Evolutionary conservation across 2,888 invertebrate species (phyloP), one percentile per base, ranked within the genome.

Genomic region (Latrodectus elegans): DNA sequence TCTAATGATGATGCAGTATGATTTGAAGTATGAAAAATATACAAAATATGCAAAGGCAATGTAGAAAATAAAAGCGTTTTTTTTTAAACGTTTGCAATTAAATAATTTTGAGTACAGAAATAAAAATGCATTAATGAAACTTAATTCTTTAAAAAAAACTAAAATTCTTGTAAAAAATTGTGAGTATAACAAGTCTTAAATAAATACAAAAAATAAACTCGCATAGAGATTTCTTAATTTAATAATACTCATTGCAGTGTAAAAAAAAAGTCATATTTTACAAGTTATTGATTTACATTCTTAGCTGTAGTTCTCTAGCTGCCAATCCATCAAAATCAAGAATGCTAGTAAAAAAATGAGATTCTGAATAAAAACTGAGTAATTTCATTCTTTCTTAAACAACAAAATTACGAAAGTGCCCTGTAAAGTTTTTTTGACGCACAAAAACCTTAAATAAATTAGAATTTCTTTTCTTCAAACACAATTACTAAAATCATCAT

Each of bases 1-100:
- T 53, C 73, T 81, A 81, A 64, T 72, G 72, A 51, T 74, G 52
- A 81, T 81, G 81, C 52, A 80, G n/a, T 80, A 65, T 68, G 80
- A 80, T 81, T 73, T 65, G 72, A 74, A 73, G 65, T 10, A 73
- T 52, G 65, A 74, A 72, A 77, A 79, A 80, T 80, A 73, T 80
- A 80, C 80, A 80, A 64, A 80, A 80, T 80, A 72, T 38, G 38
- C 38, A 38, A 38, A 38, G 38, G 38, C 38, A 38, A 38, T 38
- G 38, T 38, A 38, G 38, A 38, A 38, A 38, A 38, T 38, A 38
- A 38, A 38, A 38, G 38, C 38, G 38, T 6, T 38, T 1, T 38
- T 38, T 38, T 38, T 38, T 1, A 38, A 38, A 38, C 4, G 4
- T 38, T 38, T 38, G 4, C 38, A 38, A 6, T 38, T 38, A 38